Conservation (phyloP, 2,888 invertebrate species). For the Cataglyphis livida region DNA sequence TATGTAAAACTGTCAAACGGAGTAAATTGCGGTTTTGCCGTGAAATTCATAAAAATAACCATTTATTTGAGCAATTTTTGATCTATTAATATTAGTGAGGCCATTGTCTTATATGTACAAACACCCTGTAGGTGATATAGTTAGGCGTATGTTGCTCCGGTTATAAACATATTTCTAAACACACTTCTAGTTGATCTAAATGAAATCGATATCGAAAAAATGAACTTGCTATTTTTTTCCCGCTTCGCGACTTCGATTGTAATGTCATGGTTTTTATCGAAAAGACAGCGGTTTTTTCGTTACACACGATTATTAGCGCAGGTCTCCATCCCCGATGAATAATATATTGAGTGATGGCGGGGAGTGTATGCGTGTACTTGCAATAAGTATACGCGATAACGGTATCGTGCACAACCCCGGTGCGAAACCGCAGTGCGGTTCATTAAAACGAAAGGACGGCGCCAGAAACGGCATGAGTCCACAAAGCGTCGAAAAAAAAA, state of each 20-base stretch:
- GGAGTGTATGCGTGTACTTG: conserved; percentile 9
- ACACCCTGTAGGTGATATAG: not conserved
- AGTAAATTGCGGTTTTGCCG: not conserved
- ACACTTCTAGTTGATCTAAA: not conserved
- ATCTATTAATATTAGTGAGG: conserved; percentile 22
- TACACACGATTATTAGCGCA: conserved; percentile 9
- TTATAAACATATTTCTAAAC: not conserved
- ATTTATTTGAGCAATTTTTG: conserved; percentile 27
- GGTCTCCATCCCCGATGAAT: conserved; percentile 10
- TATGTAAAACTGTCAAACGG: not conserved
- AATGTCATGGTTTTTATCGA: not conserved
- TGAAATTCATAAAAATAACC: not conserved
- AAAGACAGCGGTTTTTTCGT: conserved; percentile 12
- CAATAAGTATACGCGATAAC: conserved; percentile 34
- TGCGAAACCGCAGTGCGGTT: conserved; percentile 53
- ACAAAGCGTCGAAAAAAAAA: not conserved
- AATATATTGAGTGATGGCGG: conserved; percentile 19
- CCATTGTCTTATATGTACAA: conserved; percentile 11
- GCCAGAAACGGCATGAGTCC: conserved; percentile 36
- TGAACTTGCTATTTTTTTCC: not conserved
- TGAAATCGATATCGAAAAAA: not conserved
- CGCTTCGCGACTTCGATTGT: not conserved
- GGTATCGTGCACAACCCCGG: conserved; percentile 35
- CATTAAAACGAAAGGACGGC: conserved; percentile 41
- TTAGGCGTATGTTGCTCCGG: not conserved